Evolutionary conservation across 2,113 vertebrate genomes (phyloP).

Genomic region (Pelecanus crispus): DNA sequence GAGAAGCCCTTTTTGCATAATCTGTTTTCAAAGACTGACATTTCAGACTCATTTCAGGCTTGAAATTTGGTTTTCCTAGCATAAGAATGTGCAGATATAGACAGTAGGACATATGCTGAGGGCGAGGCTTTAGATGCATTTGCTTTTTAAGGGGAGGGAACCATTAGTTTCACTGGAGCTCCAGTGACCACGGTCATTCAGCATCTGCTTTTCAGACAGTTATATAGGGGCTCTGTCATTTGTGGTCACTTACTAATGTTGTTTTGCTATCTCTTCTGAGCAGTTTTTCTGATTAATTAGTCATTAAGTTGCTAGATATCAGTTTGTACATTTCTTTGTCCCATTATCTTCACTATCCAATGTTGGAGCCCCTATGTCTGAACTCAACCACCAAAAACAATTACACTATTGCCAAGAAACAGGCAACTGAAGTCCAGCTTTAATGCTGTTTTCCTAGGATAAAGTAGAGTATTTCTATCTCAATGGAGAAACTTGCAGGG

Average conservation of each 20-base stretch:
- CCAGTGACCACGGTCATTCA: not conserved
- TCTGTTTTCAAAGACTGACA: not conserved
- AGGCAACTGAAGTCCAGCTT: not conserved
- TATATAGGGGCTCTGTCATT: not conserved
- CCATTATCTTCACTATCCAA: not conserved
- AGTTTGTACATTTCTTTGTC: not conserved
- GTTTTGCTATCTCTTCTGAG: not conserved
- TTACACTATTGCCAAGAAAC: not conserved
- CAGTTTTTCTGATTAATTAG: not conserved
- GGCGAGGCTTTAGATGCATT: not conserved
- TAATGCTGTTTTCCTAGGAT: not conserved
- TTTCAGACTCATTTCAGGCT: not conserved
- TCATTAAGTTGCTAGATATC: not conserved
- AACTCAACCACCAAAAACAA: not conserved
- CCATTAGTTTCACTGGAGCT: not conserved
- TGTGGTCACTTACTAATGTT: not conserved
- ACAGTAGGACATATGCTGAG: not conserved
- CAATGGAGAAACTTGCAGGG: not conserved
- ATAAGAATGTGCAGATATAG: not conserved
- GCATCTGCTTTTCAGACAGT: not conserved
- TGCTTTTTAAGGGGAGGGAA: not conserved
- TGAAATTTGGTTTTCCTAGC: not conserved
- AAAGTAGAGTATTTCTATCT: not conserved
- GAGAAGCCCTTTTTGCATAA: not conserved
- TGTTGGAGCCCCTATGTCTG: not conserved